A percentile compares a stretch with the other conserved stretches of the same genome.
These are phyloP conservation scores for Drosophila truncata DNA, from an alignment of 1,140 invertebrate genomes.

Conservation along the genomic window DNA sequence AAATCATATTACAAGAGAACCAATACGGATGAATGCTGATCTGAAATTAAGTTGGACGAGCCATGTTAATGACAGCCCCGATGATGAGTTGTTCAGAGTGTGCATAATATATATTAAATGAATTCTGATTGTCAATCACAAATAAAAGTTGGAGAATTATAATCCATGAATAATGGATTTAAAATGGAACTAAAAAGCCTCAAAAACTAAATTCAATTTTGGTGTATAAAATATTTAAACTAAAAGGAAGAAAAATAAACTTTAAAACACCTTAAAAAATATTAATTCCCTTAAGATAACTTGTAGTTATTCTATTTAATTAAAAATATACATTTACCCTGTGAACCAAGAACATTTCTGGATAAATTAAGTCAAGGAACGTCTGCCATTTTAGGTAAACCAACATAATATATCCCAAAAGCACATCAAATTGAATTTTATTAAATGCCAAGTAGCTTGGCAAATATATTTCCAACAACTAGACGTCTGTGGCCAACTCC, in stretches of 20 bases:
- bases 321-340: neutral
- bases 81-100: neutral
- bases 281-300: neutral
- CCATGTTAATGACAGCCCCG: slow-evolving; percentile 13
- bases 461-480: slow-evolving; percentile 35
- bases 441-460: slow-evolving; percentile 6
- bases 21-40: slow-evolving; percentile 2
- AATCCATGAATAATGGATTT: neutral
- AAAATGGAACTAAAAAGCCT: neutral
- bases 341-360: neutral
- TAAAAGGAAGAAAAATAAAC: neutral
- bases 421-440: slow-evolving; percentile 19
- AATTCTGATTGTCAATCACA: neutral
- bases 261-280: neutral
- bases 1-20: slow-evolving; percentile 21
- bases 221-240: neutral
- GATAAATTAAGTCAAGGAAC: neutral
- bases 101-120: neutral
- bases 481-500: slow-evolving; percentile 28
- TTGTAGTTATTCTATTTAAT: neutral
- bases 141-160: too few species aligned
- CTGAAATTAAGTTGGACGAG: neutral
- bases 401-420: neutral
- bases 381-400: neutral
- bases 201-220: neutral